phyloP scores from a whole-genome alignment of 2,113 vertebrate genomes.

The Dipodomys ordii region DNA sequence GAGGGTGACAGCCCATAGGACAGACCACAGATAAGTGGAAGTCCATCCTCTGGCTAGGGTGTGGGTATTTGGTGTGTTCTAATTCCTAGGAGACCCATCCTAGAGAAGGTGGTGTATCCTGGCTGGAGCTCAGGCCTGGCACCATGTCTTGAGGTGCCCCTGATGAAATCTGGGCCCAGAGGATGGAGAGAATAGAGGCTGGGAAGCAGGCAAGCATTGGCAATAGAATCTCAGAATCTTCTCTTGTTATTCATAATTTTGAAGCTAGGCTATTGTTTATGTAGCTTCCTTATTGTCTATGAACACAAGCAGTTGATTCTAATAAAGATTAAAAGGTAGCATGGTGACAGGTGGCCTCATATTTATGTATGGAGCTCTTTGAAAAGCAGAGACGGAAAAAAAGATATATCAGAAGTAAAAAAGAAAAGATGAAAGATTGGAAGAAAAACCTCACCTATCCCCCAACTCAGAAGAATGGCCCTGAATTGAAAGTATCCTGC shows the following conservation, averaged over 20 bases:
- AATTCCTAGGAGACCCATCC: not conserved
- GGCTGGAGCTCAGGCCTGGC: not conserved
- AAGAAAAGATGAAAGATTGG: not conserved
- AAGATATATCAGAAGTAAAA: not conserved
- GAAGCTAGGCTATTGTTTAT: not conserved
- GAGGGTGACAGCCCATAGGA: not conserved
- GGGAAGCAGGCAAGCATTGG: not conserved
- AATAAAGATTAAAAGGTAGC: not conserved
- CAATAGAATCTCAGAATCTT: not conserved
- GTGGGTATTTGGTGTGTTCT: not conserved
- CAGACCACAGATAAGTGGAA: not conserved
- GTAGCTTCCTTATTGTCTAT: not conserved
- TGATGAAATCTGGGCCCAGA: not conserved
- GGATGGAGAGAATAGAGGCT: not conserved
- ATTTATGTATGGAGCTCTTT: not conserved
- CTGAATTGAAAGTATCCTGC: not conserved
- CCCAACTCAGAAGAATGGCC: not conserved
- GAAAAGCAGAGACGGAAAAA: conserved; percentile 16
- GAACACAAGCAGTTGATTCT: conserved; percentile 1
- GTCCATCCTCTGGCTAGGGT: not conserved
- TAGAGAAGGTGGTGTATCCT: not conserved
- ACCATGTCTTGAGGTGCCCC: not conserved
- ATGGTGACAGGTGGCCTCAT: not conserved
- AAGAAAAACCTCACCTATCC: not conserved
- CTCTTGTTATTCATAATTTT: not conserved